Conservation (phyloP, 92 coral and sea anemone species). For the Desmophyllum pertusum region DNA sequence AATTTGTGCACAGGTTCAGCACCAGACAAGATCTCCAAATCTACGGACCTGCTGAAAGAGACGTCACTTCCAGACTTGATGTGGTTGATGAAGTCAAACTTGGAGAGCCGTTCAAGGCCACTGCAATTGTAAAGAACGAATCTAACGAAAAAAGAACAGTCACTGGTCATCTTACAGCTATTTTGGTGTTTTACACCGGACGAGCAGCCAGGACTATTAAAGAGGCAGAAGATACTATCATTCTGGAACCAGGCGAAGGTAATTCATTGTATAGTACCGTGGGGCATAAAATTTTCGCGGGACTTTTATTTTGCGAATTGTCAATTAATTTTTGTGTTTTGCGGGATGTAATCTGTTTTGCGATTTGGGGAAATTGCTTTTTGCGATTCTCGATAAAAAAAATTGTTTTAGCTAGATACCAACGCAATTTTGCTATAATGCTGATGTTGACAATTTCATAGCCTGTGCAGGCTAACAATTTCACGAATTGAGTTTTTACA, state of each 20-base stretch:
- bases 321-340: too few species aligned
- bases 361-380: too few species aligned
- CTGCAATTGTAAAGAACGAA: constrained; percentile 45
- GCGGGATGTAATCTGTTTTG: too few species aligned
- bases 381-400: too few species aligned
- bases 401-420: too few species aligned
- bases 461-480: too few species aligned
- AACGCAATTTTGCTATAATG: too few species aligned
- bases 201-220: constrained; percentile 13
- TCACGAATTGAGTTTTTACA: too few species aligned
- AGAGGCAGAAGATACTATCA: background rate
- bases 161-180: constrained; percentile 20
- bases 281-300: too few species aligned
- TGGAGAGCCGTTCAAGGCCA: constrained; percentile 46
- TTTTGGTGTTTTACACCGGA: constrained; percentile 52
- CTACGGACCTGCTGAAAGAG: constrained; percentile 28
- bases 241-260: constrained; percentile 11
- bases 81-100: constrained; percentile 14
- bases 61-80: constrained; percentile 32
- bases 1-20: constrained; percentile 32
- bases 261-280: background rate
- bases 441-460: too few species aligned
- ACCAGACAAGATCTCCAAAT: constrained; percentile 46
- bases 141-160: constrained; percentile 37
- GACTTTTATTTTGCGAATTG: too few species aligned